A percentile compares a stretch with the other conserved stretches of the same genome.
Evolutionary conservation across 2,888 invertebrate genomes (phyloP).

Genomic region (Serrognathus titanus): DNA sequence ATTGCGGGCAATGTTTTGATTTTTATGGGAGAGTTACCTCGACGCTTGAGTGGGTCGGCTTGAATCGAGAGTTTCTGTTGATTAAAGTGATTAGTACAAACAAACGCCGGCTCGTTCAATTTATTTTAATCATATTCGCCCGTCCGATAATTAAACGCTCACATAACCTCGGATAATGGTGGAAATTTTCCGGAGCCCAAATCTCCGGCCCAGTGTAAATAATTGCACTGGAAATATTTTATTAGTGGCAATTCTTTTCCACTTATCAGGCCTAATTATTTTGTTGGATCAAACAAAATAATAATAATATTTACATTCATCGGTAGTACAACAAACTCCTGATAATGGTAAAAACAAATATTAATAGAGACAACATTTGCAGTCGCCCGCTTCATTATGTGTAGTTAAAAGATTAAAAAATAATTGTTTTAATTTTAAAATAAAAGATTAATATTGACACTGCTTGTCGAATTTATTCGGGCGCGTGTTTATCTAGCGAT

Average conservation of each 20-base stretch:
- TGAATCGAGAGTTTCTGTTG: conserved; percentile 22
- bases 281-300: conserved; percentile 10
- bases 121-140: conserved; percentile 6
- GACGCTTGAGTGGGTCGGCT: conserved; percentile 8
- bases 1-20: conserved; percentile 22
- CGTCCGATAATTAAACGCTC: background rate
- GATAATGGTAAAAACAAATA: conserved; percentile 18
- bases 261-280: conserved; percentile 1
- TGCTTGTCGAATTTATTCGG: conserved; percentile 10
- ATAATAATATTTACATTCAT: conserved; percentile 14
- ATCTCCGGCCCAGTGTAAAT: too few relatives aligned
- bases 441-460: conserved; percentile 18
- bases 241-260: background rate
- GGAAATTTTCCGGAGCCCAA: too few relatives aligned
- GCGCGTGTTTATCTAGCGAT: conserved; percentile 12
- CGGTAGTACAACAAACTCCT: conserved; percentile 11
- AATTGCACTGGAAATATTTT: too few relatives aligned
- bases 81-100: conserved; percentile 13
- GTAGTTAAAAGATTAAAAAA: conserved; percentile 19
- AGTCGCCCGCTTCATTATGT: conserved; percentile 14
- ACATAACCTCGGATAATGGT: background rate
- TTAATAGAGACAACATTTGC: conserved; percentile 17
- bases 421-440: conserved; percentile 19
- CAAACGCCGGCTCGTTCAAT: conserved; percentile 4
- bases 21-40: conserved; percentile 20